A percentile compares a stretch with the other conserved stretches of the same genome.
phyloP scores from a whole-genome alignment of 2,888 invertebrate species.

The Aleiodes testaceus region DNA sequence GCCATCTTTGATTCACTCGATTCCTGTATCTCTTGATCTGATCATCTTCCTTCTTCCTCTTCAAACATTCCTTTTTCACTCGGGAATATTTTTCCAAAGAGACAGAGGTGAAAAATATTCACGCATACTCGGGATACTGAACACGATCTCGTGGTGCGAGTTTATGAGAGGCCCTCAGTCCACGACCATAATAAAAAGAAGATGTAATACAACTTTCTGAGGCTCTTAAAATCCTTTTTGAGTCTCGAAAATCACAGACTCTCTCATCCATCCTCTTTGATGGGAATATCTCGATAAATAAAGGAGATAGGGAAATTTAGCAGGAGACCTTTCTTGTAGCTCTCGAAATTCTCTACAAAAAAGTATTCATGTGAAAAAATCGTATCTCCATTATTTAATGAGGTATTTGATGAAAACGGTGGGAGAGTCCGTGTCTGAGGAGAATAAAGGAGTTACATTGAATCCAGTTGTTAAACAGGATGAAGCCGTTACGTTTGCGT shows the following conservation, averaged over 20 bases:
- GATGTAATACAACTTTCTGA: conserved; percentile 54
- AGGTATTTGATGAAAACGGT: too few relatives aligned
- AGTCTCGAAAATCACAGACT: too few relatives aligned
- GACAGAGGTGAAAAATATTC: conserved; percentile 60
- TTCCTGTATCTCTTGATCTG: background rate
- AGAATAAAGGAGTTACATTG: conserved; percentile 30
- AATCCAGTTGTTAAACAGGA: conserved; percentile 56
- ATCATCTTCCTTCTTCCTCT: conserved; percentile 4
- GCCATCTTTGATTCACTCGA: conserved; percentile 20
- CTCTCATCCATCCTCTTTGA: too few relatives aligned
- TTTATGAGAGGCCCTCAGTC: conserved; percentile 60
- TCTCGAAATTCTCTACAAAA: too few relatives aligned
- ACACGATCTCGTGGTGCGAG: conserved; percentile 58
- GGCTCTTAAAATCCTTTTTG: background rate
- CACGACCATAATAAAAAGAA: conserved; percentile 50
- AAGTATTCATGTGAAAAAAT: too few relatives aligned
- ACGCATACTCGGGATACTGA: conserved; percentile 62
- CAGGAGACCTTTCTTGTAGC: too few relatives aligned
- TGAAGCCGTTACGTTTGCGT: conserved; percentile 64
- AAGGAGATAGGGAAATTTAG: too few relatives aligned
- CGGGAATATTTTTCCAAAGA: background rate
- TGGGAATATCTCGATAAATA: too few relatives aligned
- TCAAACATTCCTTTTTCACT: background rate
- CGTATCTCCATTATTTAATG: too few relatives aligned
- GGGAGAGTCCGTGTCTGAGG: too few relatives aligned